Base-by-base conservation (phyloP, 2,888 invertebrate genomes). In the Dryocosmus kuriphilus region DNA sequence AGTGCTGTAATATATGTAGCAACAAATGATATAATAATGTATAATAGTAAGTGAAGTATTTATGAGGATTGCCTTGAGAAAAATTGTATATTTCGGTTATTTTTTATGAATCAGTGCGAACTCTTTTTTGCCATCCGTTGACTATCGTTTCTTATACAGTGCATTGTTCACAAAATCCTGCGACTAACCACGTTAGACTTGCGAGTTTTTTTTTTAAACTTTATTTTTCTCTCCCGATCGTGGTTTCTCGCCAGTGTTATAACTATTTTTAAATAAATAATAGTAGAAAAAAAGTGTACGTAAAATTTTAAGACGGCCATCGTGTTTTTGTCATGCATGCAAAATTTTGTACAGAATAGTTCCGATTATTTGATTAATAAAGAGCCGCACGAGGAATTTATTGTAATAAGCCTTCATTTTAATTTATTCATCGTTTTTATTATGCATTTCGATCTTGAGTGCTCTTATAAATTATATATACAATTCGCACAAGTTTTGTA, bases 21-120 rank as follows among this genome's bases (percentile, higher is more conserved):
- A 30, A 67, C 46, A 67, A 67, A 77, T 80, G 79, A 78, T 74
- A 76, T 80, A 81, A 78, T 78, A 74, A 76, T 82, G 80, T 80
- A 82, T 80, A 38, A 82, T 79, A 82, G 79, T 61, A 77, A 77
- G 76, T 74, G 60, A 81, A 79, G 77, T 84, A 82, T 84, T 81
- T 84, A 82, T 81, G 79, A 80, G 76, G 82, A 75, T 80, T 82
- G 83, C 83, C 82, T 86, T 84, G 75, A 78, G 35, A 41, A 67
- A 79, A 83, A 79, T 80, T 82, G 83, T 85, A 83, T 60, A 85
- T 83, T 80, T 82, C 32, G 41, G 77, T 85, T 82, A 79, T 82
- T 84, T 83, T 83, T 75, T 74, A 77, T 75, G 76, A 65, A 81
- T 51, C 51, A 51, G n/a, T 30, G 27, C n/a, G n/a, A 63, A 32